Evolutionary conservation across 2,797 vertebrate species (phyloP).

Genomic region (Neostethus bicornis): DNA sequence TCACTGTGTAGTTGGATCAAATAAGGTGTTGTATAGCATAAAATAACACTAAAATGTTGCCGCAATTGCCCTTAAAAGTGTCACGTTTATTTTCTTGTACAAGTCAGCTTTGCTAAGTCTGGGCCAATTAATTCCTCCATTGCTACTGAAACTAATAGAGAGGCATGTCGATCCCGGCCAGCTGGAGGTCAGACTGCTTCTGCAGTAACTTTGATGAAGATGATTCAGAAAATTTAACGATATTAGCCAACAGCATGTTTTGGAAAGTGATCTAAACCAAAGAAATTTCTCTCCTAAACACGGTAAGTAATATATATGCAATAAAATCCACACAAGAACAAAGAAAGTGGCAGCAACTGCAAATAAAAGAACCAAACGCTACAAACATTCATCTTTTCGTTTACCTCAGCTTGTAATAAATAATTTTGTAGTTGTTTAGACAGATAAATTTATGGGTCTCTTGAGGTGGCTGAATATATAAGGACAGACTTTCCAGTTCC

Average conservation of each 20-base stretch:
- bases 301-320: not conserved
- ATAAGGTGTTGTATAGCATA: constrained; percentile 20
- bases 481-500: constrained; percentile 9
- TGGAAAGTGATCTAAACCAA: not conserved
- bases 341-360: not conserved
- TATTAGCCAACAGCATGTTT: constrained; percentile 1
- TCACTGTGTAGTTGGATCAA: constrained; percentile 16
- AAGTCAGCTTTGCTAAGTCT: constrained; percentile 55
- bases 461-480: constrained; percentile 13
- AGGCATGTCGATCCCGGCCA: constrained; percentile 23
- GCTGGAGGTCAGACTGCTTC: constrained; percentile 19
- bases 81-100: constrained; percentile 47
- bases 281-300: not conserved
- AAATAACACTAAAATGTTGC: constrained; percentile 9
- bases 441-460: constrained; percentile 14
- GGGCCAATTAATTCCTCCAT: constrained; percentile 43
- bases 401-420: constrained; percentile 1
- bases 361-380: not conserved
- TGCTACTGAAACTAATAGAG: constrained; percentile 46
- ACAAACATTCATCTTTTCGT: not conserved
- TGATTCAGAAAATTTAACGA: constrained; percentile 1
- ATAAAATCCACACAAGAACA: not conserved
- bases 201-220: constrained; percentile 13
- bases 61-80: constrained; percentile 19
- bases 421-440: constrained; percentile 6